Base-by-base conservation (phyloP, 1,140 invertebrate genomes). In the Drosophila suzukii region DNA sequence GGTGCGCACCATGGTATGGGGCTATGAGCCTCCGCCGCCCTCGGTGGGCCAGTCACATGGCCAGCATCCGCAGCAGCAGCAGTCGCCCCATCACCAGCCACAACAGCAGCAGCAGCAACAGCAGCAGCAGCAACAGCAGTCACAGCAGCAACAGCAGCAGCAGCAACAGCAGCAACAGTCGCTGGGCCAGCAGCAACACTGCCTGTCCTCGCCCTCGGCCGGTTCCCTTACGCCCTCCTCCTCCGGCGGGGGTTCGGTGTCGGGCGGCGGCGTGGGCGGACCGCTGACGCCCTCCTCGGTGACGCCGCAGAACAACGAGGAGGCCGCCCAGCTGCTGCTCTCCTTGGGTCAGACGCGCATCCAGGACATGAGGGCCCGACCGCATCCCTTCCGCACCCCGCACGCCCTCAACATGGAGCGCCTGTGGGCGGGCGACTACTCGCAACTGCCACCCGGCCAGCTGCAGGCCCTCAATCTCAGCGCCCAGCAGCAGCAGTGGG, bases 1-100 rank as follows among this genome's bases (percentile, higher is more conserved):
- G 12, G 97, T 98, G 0, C 93, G 97, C 53, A 98, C 97, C 39
- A 98, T 98, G 97, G 96, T 98, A 65, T 98, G 97, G 97, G 91
- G 92, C 12, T 92, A 92, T 30, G 92, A 92, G 61, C 90, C 91
- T 3, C 94, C 78, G 11, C 75, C 85, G 7, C 81, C 90, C 0
- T 30, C 83, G 11, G 67, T 75, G n/a, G 55, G 57, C 3, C 81
- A 81, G 5, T n/a, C 46, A 6, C 20, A 27, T 6, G 46, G 46
- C 24, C 75, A 81, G n/a, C 75, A 78, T 17, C 61, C 63, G 12
- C 44, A 67, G 15, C 76, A 67, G 15, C 76, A 81, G 8, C 65
- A 78, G 2, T 57, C 55, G 17, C 85, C 82, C 6, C 81, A 86
- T 0, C 62, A 74, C 2, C 78, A 77, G 0, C 68, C 73, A 0